A percentile compares a stretch with the other conserved stretches of the same genome.
phyloP scores from a whole-genome alignment of 2,113 vertebrate species.

The Microtus ochrogaster region DNA sequence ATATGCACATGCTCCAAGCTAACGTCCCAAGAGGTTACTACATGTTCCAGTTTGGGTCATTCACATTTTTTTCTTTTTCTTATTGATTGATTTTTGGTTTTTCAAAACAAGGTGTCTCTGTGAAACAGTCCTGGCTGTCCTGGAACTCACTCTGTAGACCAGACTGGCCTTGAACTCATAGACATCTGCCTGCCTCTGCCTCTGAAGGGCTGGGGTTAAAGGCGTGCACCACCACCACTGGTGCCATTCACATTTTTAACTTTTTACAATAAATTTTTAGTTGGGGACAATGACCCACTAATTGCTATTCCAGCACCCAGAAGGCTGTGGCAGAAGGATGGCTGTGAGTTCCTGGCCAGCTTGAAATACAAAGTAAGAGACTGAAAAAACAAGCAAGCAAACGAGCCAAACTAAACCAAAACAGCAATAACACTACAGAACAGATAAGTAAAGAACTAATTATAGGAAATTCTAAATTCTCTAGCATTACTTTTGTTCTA shows the following conservation, averaged over 20 bases:
- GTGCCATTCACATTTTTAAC: background rate
- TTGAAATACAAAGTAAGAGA: background rate
- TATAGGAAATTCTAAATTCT: background rate
- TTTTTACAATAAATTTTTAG: background rate
- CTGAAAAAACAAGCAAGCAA: background rate
- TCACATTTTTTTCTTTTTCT: background rate
- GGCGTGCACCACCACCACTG: too few relatives aligned
- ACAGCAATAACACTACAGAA: background rate
- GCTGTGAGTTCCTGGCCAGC: background rate
- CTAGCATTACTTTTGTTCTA: too few relatives aligned
- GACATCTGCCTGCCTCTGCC: too few relatives aligned
- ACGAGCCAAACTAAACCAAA: background rate
- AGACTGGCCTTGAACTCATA: too few relatives aligned
- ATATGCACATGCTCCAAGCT: background rate
- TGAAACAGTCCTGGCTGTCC: too few relatives aligned
- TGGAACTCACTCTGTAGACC: too few relatives aligned
- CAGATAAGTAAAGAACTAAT: background rate
- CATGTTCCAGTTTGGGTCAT: background rate
- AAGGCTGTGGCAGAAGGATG: background rate
- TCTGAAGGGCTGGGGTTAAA: too few relatives aligned
- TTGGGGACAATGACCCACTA: too few relatives aligned
- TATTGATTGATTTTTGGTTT: too few relatives aligned
- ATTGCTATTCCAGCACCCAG: background rate
- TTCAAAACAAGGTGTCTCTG: too few relatives aligned
- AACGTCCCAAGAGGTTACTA: background rate